These are phyloP conservation scores for Cirrhinus molitorella DNA, from an alignment of 2,797 vertebrate species.

Conservation along the genomic window DNA sequence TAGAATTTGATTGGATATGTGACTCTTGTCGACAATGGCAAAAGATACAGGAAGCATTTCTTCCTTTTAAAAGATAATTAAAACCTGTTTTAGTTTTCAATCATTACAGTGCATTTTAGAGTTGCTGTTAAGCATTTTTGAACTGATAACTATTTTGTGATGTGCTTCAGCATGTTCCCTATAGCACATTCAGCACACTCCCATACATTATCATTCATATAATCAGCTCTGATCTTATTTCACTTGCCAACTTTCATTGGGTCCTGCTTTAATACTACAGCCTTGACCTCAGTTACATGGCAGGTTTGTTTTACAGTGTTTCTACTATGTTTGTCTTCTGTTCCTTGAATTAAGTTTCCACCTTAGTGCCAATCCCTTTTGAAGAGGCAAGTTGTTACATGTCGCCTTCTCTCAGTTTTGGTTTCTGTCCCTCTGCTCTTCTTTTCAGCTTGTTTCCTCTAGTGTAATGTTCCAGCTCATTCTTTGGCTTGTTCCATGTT, in stretches of 20 bases:
- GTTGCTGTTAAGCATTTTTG: neutral
- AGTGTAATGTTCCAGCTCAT: neutral
- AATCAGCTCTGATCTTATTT: neutral
- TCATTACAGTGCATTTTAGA: neutral
- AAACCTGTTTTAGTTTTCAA: neutral
- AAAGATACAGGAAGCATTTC: neutral
- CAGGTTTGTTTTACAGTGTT: neutral
- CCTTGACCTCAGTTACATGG: neutral
- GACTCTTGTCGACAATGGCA: neutral
- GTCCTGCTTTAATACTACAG: neutral
- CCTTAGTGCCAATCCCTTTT: neutral
- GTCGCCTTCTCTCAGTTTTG: constrained; percentile 6
- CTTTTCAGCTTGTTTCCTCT: neutral
- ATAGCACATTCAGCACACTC: neutral
- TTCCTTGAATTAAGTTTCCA: neutral
- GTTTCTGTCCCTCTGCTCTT: neutral
- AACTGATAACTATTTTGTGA: neutral
- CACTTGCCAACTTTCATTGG: neutral
- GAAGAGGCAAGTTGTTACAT: constrained; percentile 45
- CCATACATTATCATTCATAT: neutral
- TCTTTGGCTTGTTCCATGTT: constrained; percentile 12
- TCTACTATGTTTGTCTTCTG: constrained; percentile 3
- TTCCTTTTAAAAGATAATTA: neutral
- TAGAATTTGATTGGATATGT: too few species aligned
- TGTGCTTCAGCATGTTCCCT: neutral